phyloP scores from a whole-genome alignment of 2,113 vertebrate genomes.

The Tor tambroides region DNA sequence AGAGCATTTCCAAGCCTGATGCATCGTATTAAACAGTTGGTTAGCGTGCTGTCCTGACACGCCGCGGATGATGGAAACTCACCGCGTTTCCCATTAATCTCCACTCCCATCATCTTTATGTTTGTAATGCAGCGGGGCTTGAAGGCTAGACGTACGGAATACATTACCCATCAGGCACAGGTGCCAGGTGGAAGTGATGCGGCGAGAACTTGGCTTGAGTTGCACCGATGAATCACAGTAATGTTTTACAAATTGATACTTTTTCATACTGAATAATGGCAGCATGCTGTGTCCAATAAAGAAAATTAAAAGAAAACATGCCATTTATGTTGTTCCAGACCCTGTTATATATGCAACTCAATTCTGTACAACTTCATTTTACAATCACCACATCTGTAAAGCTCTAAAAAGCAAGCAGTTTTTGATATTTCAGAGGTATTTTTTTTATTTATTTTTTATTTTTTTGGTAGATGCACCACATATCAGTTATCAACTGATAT shows the following conservation, averaged over 20 bases:
- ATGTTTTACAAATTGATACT: constrained; percentile 11
- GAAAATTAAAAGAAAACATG: neutral
- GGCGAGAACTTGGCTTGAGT: neutral
- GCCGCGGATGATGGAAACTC: constrained; percentile 61
- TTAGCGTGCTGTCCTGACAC: constrained; percentile 58
- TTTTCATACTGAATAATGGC: neutral
- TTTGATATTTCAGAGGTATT: neutral
- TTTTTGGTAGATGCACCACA: too few species aligned
- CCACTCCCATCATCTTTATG: constrained; percentile 61
- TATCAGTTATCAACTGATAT: neutral
- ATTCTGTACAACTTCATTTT: neutral
- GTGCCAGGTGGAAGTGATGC: constrained; percentile 28
- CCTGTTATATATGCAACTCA: neutral
- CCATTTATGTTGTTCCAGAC: neutral
- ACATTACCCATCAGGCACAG: constrained; percentile 41
- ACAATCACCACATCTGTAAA: neutral
- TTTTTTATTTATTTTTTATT: too few species aligned
- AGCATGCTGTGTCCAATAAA: neutral
- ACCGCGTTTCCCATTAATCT: constrained; percentile 61
- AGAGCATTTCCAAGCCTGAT: constrained; percentile 67
- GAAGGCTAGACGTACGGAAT: constrained; percentile 55
- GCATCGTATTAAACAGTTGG: constrained; percentile 61
- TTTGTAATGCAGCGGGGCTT: constrained; percentile 50
- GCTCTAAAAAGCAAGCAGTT: neutral
- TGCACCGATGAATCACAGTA: neutral